Evolutionary conservation across 2,888 invertebrate genomes (phyloP).

Genomic region (Sinotaia quadrata): DNA sequence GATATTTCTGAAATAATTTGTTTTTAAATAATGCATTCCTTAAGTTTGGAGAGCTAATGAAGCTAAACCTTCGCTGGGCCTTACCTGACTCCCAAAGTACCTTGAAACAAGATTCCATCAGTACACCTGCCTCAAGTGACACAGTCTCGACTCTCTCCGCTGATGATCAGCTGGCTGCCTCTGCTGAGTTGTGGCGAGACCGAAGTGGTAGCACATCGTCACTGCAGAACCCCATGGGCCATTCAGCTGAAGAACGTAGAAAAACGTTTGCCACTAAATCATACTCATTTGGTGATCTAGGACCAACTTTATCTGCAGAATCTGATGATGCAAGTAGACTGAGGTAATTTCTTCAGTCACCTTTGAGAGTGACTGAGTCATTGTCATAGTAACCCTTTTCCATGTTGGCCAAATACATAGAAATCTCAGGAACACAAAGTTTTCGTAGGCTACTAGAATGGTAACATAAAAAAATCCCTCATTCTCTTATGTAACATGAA

Average conservation of each 20-base stretch:
- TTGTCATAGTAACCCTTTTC: too few relatives aligned
- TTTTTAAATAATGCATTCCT: too few relatives aligned
- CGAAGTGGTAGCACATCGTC: slow-evolving; percentile 48
- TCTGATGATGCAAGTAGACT: slow-evolving; percentile 40
- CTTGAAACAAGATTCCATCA: slow-evolving; percentile 34
- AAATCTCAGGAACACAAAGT: too few relatives aligned
- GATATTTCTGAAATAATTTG: too few relatives aligned
- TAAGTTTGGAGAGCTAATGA: slow-evolving; percentile 56
- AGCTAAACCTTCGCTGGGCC: slow-evolving; percentile 52
- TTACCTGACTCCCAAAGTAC: slow-evolving; percentile 39
- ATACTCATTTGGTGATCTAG: slow-evolving; percentile 51
- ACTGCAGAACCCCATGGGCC: slow-evolving; percentile 34
- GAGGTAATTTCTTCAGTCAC: too few relatives aligned
- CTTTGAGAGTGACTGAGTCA: too few relatives aligned
- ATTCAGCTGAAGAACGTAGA: slow-evolving; percentile 40
- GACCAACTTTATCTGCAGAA: slow-evolving; percentile 44
- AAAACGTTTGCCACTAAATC: slow-evolving; percentile 50
- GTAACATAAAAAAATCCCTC: too few relatives aligned
- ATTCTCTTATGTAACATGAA: too few relatives aligned
- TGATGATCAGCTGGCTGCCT: slow-evolving; percentile 47
- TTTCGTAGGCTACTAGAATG: too few relatives aligned
- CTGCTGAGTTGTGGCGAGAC: slow-evolving; percentile 47
- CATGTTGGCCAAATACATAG: too few relatives aligned
- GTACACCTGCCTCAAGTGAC: slow-evolving; percentile 39
- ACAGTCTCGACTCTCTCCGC: slow-evolving; percentile 42